Percentiles rank a stretch among this genome's conserved stretches.
These are phyloP conservation scores for Chaenogobius annularis DNA, from an alignment of 2,113 vertebrate species.

Conservation along the genomic window DNA sequence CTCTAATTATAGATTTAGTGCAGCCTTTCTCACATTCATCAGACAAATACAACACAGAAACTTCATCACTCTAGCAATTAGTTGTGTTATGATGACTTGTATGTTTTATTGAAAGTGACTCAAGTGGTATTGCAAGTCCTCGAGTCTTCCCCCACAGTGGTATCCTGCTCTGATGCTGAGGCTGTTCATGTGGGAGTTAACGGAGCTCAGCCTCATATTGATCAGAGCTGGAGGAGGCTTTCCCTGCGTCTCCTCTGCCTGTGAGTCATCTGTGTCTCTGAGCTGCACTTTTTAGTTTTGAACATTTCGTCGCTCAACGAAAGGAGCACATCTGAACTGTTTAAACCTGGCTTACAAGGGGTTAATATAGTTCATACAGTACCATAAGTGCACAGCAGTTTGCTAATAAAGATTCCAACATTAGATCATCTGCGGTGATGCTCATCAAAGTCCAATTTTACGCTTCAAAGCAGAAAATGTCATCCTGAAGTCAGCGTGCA, in stretches of 20 bases:
- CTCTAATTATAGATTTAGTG: neutral
- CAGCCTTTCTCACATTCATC: too few relatives aligned
- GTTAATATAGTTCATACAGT: neutral
- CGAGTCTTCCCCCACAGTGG: slow-evolving; percentile 24
- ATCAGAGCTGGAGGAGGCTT: slow-evolving; percentile 55
- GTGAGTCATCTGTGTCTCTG: slow-evolving; percentile 58
- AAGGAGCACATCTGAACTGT: neutral
- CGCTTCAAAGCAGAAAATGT: slow-evolving; percentile 8
- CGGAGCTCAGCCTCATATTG: slow-evolving; percentile 47
- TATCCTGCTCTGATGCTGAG: slow-evolving; percentile 25
- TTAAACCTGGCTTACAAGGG: neutral
- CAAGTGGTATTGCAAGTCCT: slow-evolving; percentile 10
- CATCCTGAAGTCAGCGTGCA: slow-evolving; percentile 14
- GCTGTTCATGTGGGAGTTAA: slow-evolving; percentile 46
- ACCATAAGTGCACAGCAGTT: neutral
- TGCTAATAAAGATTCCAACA: slow-evolving; percentile 12
- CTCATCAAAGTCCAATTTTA: slow-evolving; percentile 29
- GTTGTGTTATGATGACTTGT: neutral
- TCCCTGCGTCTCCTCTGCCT: slow-evolving; percentile 24
- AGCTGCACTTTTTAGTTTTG: slow-evolving; percentile 4
- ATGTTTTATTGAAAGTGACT: neutral
- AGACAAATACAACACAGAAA: neutral
- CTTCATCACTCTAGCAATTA: neutral
- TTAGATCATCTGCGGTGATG: slow-evolving; percentile 15
- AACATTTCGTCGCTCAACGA: neutral